Conservation (phyloP, 2,113 vertebrate genomes). For the Isichthys henryi region DNA sequence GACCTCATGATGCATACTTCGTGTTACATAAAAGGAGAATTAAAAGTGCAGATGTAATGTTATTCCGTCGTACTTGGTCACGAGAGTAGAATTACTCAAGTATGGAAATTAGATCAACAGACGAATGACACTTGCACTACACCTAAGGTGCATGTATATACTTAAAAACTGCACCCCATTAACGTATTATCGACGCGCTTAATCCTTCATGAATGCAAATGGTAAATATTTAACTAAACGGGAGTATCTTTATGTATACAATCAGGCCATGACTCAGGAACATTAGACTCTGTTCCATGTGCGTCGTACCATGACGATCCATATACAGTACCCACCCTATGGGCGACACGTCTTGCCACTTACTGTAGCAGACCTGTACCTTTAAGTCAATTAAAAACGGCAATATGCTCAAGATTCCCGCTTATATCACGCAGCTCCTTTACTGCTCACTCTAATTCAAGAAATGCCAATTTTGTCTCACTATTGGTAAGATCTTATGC, state of each 20-base stretch:
- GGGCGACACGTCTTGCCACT: slow-evolving; percentile 36
- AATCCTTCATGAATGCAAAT: background rate
- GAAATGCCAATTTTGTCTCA: slow-evolving; percentile 50
- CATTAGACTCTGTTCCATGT: background rate
- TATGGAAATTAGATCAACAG: background rate
- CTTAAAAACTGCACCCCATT: background rate
- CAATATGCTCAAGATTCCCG: slow-evolving; percentile 49
- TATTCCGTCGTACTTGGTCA: background rate
- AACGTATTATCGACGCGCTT: background rate
- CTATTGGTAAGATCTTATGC: slow-evolving; percentile 33
- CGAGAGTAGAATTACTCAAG: background rate
- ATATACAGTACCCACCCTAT: background rate
- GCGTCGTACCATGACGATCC: background rate
- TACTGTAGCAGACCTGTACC: slow-evolving; percentile 36
- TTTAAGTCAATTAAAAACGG: slow-evolving; percentile 27
- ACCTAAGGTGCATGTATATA: background rate
- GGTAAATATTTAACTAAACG: background rate
- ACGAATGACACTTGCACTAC: background rate
- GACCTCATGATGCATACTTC: background rate
- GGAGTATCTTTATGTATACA: background rate
- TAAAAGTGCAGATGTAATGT: background rate
- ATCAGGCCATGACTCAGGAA: background rate
- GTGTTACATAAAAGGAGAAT: background rate
- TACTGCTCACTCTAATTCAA: slow-evolving; percentile 56
- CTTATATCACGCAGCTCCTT: slow-evolving; percentile 35